Conservation (phyloP, 2,888 invertebrate genomes). For the Ceraclea dissimilis region DNA sequence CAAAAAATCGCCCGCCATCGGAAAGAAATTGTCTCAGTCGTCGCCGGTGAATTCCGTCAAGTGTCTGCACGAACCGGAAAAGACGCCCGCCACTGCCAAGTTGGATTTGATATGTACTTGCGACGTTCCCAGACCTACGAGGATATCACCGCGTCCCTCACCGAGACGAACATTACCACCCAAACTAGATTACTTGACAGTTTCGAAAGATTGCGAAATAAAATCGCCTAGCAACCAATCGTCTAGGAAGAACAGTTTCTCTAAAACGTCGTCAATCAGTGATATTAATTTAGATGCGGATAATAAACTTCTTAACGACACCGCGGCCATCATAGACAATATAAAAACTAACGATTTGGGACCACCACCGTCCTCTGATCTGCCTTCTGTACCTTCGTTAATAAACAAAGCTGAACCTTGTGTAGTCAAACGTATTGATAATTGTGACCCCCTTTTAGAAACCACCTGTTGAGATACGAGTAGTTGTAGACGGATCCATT, state of each 20-base stretch:
- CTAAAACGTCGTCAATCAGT: constrained; percentile 9
- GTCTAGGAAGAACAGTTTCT: constrained; percentile 9
- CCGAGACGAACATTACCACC: constrained; percentile 18
- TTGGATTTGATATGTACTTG: constrained; percentile 20
- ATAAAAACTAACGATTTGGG: not conserved
- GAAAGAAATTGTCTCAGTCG: constrained; percentile 12
- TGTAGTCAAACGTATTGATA: constrained; percentile 9
- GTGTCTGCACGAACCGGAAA: constrained; percentile 14
- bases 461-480: constrained; percentile 36
- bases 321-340: not conserved
- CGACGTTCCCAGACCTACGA: constrained; percentile 10
- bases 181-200: constrained; percentile 14
- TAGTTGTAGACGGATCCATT: not conserved
- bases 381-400: not conserved
- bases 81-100: constrained; percentile 7
- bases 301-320: not conserved
- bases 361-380: not conserved
- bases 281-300: not conserved
- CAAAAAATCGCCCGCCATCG: constrained; percentile 18
- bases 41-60: constrained; percentile 12
- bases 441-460: constrained; percentile 33
- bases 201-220: constrained; percentile 11
- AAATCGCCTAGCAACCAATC: constrained; percentile 2
- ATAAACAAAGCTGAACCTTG: not conserved
- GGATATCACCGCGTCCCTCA: constrained; percentile 20